Percentiles rank a stretch among this genome's conserved stretches.
These are phyloP conservation scores for Leucoma salicis DNA, from an alignment of 2,888 invertebrate genomes.

Conservation along the genomic window DNA sequence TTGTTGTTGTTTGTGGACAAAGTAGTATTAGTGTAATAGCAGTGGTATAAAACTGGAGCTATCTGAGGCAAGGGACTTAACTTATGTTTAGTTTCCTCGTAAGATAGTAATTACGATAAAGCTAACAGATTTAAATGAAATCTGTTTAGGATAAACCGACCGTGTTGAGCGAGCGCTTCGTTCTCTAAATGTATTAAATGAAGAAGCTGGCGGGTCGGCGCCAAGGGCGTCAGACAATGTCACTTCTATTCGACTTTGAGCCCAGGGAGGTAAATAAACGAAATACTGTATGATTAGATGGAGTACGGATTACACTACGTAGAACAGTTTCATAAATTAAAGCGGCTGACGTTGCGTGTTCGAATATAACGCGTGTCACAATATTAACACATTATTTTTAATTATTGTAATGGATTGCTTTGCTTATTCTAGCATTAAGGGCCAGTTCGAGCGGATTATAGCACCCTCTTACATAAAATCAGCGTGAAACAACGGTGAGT, in stretches of 20 bases:
- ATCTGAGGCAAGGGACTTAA: conserved; percentile 22
- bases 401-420: no score
- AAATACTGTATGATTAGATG: conserved; percentile 35
- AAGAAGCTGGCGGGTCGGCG: conserved; percentile 41
- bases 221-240: conserved; percentile 69
- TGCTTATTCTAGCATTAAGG: no score
- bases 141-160: conserved; percentile 33
- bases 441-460: no score
- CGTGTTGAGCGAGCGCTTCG: conserved; percentile 28
- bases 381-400: no score
- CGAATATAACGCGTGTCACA: no score
- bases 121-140: conserved; percentile 35
- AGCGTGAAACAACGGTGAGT: no score
- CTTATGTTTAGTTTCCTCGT: conserved; percentile 21
- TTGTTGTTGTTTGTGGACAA: no score
- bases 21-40: no score
- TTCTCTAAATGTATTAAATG: conserved; percentile 33
- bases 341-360: conserved; percentile 5
- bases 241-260: conserved; percentile 72
- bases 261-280: conserved; percentile 62
- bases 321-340: conserved; percentile 27
- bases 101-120: conserved; percentile 36
- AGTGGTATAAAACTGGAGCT: no score
- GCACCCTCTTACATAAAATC: no score
- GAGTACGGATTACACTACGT: conserved; percentile 23